Evolutionary conservation across 2,888 invertebrate genomes (phyloP).

Genomic region (Spatulosminthurus flaviceps): DNA sequence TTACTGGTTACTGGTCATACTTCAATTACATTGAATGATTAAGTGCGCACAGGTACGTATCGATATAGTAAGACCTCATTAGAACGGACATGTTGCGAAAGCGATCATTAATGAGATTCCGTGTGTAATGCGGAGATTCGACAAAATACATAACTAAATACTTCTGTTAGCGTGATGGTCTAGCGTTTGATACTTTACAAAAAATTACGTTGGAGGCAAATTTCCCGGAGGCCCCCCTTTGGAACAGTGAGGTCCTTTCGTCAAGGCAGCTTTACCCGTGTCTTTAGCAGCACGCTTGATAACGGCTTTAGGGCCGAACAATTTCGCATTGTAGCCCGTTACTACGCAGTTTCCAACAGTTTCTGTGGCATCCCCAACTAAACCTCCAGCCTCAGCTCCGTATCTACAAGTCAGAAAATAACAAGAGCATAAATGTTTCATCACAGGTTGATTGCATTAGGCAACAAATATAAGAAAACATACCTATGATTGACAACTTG

Average conservation of each 20-base stretch:
- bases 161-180: not conserved
- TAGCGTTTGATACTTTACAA: not conserved
- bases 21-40: too few relatives aligned
- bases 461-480: too few relatives aligned
- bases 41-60: too few relatives aligned
- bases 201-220: not conserved
- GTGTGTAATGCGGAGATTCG: not conserved
- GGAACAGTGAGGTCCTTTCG: not conserved
- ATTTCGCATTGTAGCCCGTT: constrained; percentile 74
- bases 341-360: constrained; percentile 77
- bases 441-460: too few relatives aligned
- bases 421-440: not conserved
- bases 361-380: constrained; percentile 75
- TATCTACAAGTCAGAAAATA: constrained; percentile 69
- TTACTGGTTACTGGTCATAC: too few relatives aligned
- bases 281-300: constrained; percentile 74
- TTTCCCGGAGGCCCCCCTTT: not conserved
- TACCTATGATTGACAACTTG: constrained; percentile 79
- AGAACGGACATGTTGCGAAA: too few relatives aligned
- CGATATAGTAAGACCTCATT: too few relatives aligned
- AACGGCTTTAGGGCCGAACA: constrained; percentile 75
- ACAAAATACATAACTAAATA: not conserved
- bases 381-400: constrained; percentile 74
- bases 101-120: too few relatives aligned
- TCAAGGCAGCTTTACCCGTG: constrained; percentile 71